A percentile compares a stretch with the other conserved stretches of the same genome.
Evolutionary conservation across 2,113 vertebrate species (phyloP).

Genomic region (Camelus bactrianus): DNA sequence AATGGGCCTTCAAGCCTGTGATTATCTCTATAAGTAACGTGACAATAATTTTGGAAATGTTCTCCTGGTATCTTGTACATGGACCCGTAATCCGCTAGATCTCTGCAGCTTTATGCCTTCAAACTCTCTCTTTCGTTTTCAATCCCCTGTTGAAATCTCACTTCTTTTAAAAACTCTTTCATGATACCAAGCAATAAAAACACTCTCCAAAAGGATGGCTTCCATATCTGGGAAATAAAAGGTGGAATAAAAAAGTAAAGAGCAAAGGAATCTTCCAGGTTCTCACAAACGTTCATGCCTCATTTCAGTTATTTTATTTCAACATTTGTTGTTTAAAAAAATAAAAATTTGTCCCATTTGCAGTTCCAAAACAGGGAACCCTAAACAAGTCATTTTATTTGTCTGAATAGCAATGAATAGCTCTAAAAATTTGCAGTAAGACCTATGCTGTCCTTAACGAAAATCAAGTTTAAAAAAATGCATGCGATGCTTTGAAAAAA

Average conservation of each 20-base stretch:
- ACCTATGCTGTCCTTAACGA: neutral
- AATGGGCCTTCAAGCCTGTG: neutral
- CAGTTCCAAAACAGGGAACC: neutral
- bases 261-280: neutral
- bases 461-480: neutral
- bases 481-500: neutral
- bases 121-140: neutral
- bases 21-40: neutral
- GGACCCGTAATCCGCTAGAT: neutral
- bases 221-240: neutral
- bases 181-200: neutral
- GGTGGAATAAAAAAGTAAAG: neutral
- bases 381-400: neutral
- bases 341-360: neutral
- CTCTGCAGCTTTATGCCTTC: neutral
- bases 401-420: neutral
- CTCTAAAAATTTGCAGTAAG: neutral
- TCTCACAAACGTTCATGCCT: neutral
- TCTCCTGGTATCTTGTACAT: neutral
- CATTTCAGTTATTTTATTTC: neutral
- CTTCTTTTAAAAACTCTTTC: neutral
- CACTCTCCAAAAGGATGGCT: neutral
- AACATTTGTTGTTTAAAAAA: neutral
- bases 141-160: neutral
- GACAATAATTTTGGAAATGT: neutral